Evolutionary conservation across 2,113 vertebrate genomes (phyloP).

Genomic region (Protobothrops flavoviridis): DNA sequence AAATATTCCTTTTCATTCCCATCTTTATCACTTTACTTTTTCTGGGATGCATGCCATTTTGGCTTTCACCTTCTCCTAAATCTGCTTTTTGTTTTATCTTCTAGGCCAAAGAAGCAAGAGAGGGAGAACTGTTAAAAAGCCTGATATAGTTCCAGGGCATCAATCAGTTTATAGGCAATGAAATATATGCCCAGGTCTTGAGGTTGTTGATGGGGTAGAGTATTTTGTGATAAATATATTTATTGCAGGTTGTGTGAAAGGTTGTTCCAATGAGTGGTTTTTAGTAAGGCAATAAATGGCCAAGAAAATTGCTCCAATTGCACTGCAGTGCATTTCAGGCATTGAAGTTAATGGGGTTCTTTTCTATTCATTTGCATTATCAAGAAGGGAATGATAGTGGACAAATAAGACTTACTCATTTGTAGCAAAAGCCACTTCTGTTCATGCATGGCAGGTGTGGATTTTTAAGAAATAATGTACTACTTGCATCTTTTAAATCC

Average conservation of each 20-base stretch:
- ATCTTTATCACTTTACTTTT: neutral
- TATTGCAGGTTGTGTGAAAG: conserved; percentile 15
- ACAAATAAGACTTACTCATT: accelerated
- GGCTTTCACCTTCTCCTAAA: neutral
- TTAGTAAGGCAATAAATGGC: conserved; percentile 43
- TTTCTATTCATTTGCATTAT: accelerated
- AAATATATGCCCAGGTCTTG: conserved; percentile 30
- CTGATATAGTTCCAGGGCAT: neutral
- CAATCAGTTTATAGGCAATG: conserved; percentile 24
- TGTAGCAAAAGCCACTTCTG: neutral
- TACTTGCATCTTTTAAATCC: neutral
- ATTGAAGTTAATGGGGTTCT: neutral
- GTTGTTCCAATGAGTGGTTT: conserved; percentile 13
- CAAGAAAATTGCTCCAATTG: conserved; percentile 10
- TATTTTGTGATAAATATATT: conserved; percentile 37
- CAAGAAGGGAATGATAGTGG: neutral
- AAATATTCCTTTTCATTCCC: neutral
- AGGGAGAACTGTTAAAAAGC: neutral
- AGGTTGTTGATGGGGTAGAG: conserved; percentile 2
- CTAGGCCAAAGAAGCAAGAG: neutral
- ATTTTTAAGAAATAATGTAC: neutral
- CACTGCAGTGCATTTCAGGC: neutral
- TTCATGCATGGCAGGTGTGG: neutral
- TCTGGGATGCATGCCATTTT: neutral
- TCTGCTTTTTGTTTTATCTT: neutral